Base-by-base conservation (phyloP, 2,888 invertebrate genomes). In the Theristus sp. region DNA sequence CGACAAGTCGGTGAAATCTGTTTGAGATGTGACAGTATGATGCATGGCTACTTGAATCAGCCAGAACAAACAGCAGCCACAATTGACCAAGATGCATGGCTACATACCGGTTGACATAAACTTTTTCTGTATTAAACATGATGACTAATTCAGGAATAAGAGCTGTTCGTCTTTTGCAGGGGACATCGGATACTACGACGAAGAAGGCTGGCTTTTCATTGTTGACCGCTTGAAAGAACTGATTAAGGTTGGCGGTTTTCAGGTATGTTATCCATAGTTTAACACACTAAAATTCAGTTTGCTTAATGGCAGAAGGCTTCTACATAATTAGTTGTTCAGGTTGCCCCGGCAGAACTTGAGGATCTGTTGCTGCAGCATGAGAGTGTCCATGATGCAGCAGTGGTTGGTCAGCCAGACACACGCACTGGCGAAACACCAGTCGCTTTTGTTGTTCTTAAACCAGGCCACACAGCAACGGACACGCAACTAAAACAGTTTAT, bases 171-270 rank as follows among this genome's bases (percentile, higher is more conserved):
- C n/a, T n/a, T n/a, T n/a, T n/a, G n/a, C 85, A 26, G 88, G 88
- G 0, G 88, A 89, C 73, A 78, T 89, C 65, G 88, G 84, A 1
- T 86, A 85, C 73, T 86, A 83, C 67, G 86, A 88, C 70, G 74
- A 81, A 1, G 82, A 87, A 25, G 83, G 82, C 0, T 82, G 80
- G 73, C 84, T 87, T 74, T 87, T 80, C 69, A 82, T 89, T 65
- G 84, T 87, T 1, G 89, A 88, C 73, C 78, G 89, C 62, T 76
- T 87, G 24, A 89, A 89, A 73, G 88, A 89, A 72, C 81, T 89
- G 25, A 89, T 89, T 68, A 89, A 89, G 73, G 87, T 86, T 70
- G 88, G 88, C 74, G 87, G 84, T 52, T 85, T 82, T 69, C 85
- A 86, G 82, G 85, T 86, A 77, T 74, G 77, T n/a, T n/a, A n/a